These are phyloP conservation scores for Gymnosoma rotundatum DNA, from an alignment of 2,888 invertebrate genomes.

Conservation along the genomic window DNA sequence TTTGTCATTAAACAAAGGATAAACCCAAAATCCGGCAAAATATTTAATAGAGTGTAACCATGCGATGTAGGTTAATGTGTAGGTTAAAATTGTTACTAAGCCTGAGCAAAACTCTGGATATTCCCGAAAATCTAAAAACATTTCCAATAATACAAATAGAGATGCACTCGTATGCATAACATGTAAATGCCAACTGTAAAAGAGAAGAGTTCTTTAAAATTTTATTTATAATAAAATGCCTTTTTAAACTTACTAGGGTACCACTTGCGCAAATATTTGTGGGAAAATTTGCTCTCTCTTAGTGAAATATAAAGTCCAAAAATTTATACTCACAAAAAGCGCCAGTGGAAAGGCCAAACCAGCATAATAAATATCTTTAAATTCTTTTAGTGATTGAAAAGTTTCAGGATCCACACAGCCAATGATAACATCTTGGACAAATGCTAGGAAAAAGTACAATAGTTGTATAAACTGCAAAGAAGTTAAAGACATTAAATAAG, in stretches of 20 bases:
- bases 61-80: slow-evolving; percentile 87
- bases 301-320: slow-evolving; percentile 94
- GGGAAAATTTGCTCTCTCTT: slow-evolving; percentile 92
- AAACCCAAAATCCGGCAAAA: slow-evolving; percentile 92
- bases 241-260: neutral
- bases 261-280: neutral
- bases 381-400: neutral
- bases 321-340: slow-evolving; percentile 89
- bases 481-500: neutral
- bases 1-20: slow-evolving; percentile 91
- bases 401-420: neutral
- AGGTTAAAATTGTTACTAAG: slow-evolving; percentile 84
- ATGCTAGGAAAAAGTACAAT: neutral
- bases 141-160: neutral
- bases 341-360: slow-evolving; percentile 89
- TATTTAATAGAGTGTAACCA: slow-evolving; percentile 91
- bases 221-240: neutral
- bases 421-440: neutral
- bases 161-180: slow-evolving; percentile 82
- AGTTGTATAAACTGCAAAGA: neutral
- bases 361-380: slow-evolving; percentile 75
- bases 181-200: slow-evolving; percentile 89
- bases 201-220: too few species aligned
- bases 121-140: slow-evolving; percentile 83
- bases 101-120: slow-evolving; percentile 88